Evolutionary conservation across 2,797 vertebrate genomes (phyloP).

Genomic region (Antrozous pallidus): DNA sequence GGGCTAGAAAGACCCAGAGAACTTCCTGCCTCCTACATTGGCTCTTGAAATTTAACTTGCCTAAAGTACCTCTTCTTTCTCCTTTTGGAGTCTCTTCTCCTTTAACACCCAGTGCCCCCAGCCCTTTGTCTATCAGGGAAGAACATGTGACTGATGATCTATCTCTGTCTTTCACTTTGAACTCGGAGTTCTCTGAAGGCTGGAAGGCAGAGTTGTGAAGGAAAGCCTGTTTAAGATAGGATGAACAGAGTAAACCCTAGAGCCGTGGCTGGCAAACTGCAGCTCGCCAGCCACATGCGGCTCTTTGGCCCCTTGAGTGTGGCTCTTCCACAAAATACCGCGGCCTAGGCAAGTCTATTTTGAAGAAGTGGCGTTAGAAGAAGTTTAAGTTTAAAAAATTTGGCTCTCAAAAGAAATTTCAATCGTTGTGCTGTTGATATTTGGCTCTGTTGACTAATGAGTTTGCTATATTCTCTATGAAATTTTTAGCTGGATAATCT

Average conservation of each 20-base stretch:
- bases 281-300: too few species aligned
- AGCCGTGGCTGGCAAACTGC: too few species aligned
- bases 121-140: not conserved
- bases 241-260: not conserved
- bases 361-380: too few species aligned
- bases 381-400: too few species aligned
- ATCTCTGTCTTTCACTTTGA: not conserved
- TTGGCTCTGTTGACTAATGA: too few species aligned
- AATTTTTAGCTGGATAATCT: not conserved
- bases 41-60: not conserved
- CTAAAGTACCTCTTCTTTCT: not conserved
- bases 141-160: not conserved
- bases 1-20: not conserved
- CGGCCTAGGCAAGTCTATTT: too few species aligned
- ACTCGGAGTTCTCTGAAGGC: not conserved
- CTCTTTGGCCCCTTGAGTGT: too few species aligned
- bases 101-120: not conserved
- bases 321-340: too few species aligned
- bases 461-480: too few species aligned
- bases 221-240: not conserved
- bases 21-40: not conserved
- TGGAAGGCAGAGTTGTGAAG: not conserved
- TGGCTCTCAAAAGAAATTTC: too few species aligned
- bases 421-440: too few species aligned
- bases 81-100: not conserved